These are phyloP conservation scores for Castor canadensis DNA, from an alignment of 2,113 vertebrate species.

Conservation along the genomic window DNA sequence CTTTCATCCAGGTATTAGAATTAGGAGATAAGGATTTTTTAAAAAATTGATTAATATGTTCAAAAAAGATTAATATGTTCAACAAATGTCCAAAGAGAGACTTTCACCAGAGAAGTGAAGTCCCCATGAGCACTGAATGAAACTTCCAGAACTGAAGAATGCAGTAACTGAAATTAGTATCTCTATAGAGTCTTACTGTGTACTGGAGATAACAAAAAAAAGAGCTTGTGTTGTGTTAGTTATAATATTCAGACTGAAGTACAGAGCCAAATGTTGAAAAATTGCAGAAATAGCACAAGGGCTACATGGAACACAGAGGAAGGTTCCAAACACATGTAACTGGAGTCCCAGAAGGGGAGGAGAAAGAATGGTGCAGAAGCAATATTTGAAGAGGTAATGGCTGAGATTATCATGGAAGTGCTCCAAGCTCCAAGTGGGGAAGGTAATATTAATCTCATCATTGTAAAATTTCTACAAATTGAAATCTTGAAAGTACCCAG, in stretches of 20 bases:
- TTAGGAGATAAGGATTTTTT: neutral
- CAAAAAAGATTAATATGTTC: neutral
- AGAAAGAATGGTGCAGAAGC: neutral
- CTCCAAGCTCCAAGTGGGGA: neutral
- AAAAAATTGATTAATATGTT: neutral
- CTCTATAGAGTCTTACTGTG: neutral
- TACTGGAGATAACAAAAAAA: neutral
- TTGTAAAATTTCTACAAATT: neutral
- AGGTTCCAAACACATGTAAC: neutral
- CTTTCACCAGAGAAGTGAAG: neutral
- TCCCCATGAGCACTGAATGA: neutral
- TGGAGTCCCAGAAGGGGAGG: neutral
- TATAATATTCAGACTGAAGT: neutral
- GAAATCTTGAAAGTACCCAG: neutral
- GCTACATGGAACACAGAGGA: neutral
- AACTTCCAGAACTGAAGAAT: neutral
- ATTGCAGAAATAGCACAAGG: neutral
- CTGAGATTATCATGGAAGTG: neutral
- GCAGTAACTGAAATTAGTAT: neutral
- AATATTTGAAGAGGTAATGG: neutral
- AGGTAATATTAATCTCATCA: neutral
- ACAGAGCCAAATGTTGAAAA: neutral
- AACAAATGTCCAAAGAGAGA: neutral
- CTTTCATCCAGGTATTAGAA: neutral
- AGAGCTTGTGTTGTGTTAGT: neutral